Conservation (phyloP, 2,797 vertebrate genomes). For the Gymnothorax javanicus region DNA sequence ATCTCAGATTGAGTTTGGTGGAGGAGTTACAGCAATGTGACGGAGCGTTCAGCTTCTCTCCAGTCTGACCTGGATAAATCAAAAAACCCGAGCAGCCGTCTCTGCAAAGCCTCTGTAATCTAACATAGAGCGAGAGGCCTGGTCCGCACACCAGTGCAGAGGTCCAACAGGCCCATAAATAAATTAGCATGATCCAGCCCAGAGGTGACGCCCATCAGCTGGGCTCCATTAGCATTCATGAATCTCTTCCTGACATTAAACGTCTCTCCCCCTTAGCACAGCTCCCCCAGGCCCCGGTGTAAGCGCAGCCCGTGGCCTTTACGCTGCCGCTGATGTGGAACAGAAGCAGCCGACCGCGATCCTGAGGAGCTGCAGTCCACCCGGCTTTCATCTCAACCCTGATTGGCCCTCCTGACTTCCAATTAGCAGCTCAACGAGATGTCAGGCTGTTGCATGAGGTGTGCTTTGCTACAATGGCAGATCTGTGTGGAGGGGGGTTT, state of each 20-base stretch:
- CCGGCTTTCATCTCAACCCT: no score
- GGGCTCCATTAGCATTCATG: neutral
- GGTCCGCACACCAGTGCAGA: neutral
- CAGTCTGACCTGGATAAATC: neutral
- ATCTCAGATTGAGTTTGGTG: neutral
- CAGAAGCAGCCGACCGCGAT: neutral
- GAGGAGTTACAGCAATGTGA: neutral
- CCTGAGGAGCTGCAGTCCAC: no score
- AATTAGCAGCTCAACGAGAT: no score
- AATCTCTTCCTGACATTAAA: neutral
- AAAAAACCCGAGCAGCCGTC: neutral
- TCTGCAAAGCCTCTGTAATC: neutral
- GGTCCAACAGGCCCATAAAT: neutral
- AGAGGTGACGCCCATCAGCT: neutral
- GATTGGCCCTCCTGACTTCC: no score
- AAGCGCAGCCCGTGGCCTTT: neutral
- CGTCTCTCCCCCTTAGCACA: neutral
- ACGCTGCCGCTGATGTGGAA: neutral
- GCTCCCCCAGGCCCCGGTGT: neutral
- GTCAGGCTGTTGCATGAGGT: no score
- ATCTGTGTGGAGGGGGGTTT: no score
- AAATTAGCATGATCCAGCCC: neutral
- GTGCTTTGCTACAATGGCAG: no score
- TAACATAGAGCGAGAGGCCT: neutral
- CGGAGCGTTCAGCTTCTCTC: neutral